phyloP scores from a whole-genome alignment of 2,888 invertebrate species.

The Proisotoma minuta region DNA sequence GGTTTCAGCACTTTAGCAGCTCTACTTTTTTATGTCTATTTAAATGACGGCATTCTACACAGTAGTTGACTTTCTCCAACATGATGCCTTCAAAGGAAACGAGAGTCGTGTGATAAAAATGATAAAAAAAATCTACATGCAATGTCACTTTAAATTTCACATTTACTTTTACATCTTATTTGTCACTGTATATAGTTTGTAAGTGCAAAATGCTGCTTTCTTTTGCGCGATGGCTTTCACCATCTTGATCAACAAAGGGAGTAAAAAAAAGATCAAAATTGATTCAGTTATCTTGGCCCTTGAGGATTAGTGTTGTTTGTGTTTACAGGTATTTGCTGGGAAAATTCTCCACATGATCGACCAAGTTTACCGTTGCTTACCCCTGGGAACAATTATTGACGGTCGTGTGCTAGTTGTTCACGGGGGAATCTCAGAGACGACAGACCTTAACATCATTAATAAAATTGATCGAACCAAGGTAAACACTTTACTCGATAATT shows the following conservation, averaged over 20 bases:
- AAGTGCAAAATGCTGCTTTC: no score
- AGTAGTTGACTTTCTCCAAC: no score
- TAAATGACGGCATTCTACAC: no score
- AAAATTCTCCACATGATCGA: conserved; percentile 75
- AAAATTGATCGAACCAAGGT: conserved; percentile 81
- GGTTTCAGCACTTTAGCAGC: no score
- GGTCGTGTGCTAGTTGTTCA: conserved; percentile 84
- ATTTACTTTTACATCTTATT: no score
- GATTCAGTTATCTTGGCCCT: neutral
- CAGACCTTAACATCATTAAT: conserved; percentile 73
- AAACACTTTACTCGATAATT: conserved; percentile 45
- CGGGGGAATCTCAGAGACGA: conserved; percentile 85
- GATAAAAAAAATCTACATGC: no score
- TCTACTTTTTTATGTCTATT: no score
- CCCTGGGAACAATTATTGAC: conserved; percentile 83
- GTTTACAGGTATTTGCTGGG: conserved; percentile 65
- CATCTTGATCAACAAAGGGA: neutral
- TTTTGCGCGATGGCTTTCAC: no score
- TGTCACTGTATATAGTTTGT: no score
- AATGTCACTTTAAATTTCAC: no score
- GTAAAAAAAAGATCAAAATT: neutral
- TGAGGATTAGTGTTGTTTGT: neutral
- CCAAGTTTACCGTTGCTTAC: conserved; percentile 87
- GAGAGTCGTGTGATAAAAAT: no score
- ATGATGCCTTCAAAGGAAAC: no score